phyloP scores from a whole-genome alignment of 2,888 invertebrate species.

The Anticlea derivata region DNA sequence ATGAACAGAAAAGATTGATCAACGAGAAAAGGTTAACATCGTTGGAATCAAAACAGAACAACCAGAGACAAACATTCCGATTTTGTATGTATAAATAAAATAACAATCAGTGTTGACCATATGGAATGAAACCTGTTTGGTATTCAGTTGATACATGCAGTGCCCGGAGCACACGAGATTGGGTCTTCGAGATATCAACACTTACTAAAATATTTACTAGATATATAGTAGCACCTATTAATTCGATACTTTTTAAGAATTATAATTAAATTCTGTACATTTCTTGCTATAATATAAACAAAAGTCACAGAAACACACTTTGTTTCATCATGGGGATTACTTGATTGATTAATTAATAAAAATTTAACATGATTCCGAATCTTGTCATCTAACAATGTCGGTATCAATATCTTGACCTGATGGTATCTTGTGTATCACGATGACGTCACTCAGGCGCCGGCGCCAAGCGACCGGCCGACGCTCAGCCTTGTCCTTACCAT shows the following conservation, averaged over 20 bases:
- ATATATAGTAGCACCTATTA: neutral
- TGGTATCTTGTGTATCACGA: slow-evolving; percentile 18
- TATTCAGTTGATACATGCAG: slow-evolving; percentile 50
- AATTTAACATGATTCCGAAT: too few species aligned
- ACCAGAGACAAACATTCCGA: slow-evolving; percentile 27
- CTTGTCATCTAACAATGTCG: neutral
- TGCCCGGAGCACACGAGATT: slow-evolving; percentile 23
- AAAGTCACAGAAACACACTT: too few species aligned
- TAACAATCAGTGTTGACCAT: slow-evolving; percentile 67
- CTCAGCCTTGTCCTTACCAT: slow-evolving; percentile 49
- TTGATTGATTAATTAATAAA: too few species aligned
- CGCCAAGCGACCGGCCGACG: slow-evolving; percentile 53
- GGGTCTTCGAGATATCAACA: slow-evolving; percentile 19
- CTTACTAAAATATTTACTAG: neutral
- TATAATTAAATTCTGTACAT: too few species aligned
- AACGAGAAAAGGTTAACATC: neutral
- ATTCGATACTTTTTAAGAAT: too few species aligned
- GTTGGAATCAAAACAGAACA: slow-evolving; percentile 22
- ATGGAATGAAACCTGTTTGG: slow-evolving; percentile 68
- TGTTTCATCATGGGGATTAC: too few species aligned
- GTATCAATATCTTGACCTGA: neutral
- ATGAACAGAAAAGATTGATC: neutral
- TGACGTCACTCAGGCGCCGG: slow-evolving; percentile 68
- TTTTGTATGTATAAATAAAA: slow-evolving; percentile 50
- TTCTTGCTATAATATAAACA: too few species aligned